Percentiles rank a stretch among this genome's conserved stretches.
Evolutionary conservation across 2,888 invertebrate species (phyloP).

Genomic region (Asteroscopus sphinx): DNA sequence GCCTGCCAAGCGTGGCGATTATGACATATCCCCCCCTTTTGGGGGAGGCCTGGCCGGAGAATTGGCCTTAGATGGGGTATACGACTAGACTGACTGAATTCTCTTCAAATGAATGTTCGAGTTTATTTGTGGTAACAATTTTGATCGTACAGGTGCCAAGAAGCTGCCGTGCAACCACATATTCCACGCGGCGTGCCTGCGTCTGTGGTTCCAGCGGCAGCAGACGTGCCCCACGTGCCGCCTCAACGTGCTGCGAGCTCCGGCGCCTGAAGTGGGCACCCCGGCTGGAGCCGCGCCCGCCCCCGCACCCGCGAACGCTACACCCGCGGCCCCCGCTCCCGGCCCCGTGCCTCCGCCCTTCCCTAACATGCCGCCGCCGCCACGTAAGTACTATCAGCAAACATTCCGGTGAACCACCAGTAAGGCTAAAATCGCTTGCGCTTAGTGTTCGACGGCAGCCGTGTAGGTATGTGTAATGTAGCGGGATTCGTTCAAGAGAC

Average conservation of each 20-base stretch:
- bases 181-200: conserved; percentile 98
- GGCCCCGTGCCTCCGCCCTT: conserved; percentile 74
- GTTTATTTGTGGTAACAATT: neutral
- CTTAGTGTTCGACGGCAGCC: too few species aligned
- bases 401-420: too few species aligned
- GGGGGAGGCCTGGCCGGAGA: too few species aligned
- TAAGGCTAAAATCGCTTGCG: too few species aligned
- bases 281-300: conserved; percentile 48
- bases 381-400: conserved; percentile 78
- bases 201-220: conserved; percentile 99
- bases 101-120: too few species aligned
- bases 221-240: conserved; percentile 99
- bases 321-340: conserved; percentile 61
- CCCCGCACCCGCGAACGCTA: conserved; percentile 58
- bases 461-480: too few species aligned
- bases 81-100: too few species aligned
- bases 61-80: too few species aligned
- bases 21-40: too few species aligned
- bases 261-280: conserved; percentile 72
- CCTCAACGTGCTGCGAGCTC: conserved; percentile 93
- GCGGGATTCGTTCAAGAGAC: too few species aligned
- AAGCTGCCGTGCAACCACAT: conserved; percentile 99
- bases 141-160: conserved; percentile 92
- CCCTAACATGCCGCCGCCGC: conserved; percentile 80
- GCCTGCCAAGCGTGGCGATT: too few species aligned